Evolutionary conservation across 1,140 invertebrate species (phyloP).

Genomic region (Tribolium castaneum): DNA sequence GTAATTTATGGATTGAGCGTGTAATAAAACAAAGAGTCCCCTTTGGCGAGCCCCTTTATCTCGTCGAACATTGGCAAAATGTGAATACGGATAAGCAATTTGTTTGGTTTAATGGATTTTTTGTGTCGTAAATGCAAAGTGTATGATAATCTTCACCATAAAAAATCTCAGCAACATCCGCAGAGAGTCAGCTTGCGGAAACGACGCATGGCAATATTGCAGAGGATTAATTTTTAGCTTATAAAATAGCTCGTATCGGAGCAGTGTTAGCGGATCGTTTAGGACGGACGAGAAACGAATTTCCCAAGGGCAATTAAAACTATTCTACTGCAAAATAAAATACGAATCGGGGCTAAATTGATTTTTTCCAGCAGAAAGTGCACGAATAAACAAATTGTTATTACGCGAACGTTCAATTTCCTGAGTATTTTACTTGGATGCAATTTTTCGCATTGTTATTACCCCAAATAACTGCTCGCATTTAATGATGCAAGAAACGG

Average conservation of each 20-base stretch:
- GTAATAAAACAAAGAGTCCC: conserved; percentile 39
- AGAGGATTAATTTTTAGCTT: conserved; percentile 39
- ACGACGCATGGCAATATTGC: conserved; percentile 32
- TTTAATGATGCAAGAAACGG: conserved; percentile 21
- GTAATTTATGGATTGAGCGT: conserved; percentile 15
- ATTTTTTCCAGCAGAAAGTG: not conserved
- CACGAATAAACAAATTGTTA: conserved; percentile 10
- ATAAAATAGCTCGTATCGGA: conserved; percentile 6
- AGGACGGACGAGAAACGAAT: conserved; percentile 13
- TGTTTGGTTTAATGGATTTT: conserved; percentile 50
- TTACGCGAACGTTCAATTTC: not conserved
- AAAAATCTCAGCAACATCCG: conserved; percentile 39
- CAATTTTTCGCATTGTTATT: conserved; percentile 22
- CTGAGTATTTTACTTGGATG: not conserved
- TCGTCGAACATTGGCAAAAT: conserved; percentile 43
- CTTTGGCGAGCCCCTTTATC: conserved; percentile 24
- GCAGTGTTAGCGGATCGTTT: conserved; percentile 7
- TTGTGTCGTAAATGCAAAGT: conserved; percentile 49
- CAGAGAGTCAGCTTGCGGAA: conserved; percentile 30
- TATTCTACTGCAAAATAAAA: conserved; percentile 8
- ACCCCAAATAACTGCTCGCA: not conserved
- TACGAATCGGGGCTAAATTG: not conserved
- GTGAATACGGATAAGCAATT: conserved; percentile 45
- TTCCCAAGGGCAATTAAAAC: conserved; percentile 49
- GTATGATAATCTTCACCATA: conserved; percentile 45